Evolutionary conservation across 2,888 invertebrate genomes (phyloP).

Genomic region (Caenorhabditis auriculariae): DNA sequence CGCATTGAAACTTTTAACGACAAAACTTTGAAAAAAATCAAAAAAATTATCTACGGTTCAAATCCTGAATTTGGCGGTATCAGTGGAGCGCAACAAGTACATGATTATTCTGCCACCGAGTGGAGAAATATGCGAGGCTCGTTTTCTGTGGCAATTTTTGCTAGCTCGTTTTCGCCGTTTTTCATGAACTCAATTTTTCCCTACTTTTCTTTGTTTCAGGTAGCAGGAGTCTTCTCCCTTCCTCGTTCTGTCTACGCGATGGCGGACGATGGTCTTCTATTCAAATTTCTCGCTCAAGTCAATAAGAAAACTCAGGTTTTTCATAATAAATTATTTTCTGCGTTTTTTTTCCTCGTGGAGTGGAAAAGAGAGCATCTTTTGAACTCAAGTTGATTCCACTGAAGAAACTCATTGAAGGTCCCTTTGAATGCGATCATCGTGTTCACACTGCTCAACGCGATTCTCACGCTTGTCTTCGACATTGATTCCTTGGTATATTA

Average conservation of each 20-base stretch:
- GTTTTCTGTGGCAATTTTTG: no score
- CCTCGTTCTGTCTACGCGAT: conserved; percentile 72
- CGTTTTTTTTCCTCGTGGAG: no score
- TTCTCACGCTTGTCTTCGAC: conserved; percentile 62
- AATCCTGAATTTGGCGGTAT: no score
- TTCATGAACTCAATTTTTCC: not conserved
- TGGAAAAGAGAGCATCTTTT: not conserved
- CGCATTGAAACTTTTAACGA: no score
- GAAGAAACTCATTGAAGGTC: conserved; percentile 11
- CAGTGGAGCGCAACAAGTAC: no score
- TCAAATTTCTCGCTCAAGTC: conserved; percentile 64
- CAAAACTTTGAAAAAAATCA: no score
- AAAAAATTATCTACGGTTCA: no score
- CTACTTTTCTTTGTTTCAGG: not conserved
- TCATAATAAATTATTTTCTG: not conserved
- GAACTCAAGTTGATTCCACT: no score
- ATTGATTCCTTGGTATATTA: conserved; percentile 62
- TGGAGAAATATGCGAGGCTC: no score
- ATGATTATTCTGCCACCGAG: no score
- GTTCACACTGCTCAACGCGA: conserved; percentile 59
- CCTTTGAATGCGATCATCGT: conserved; percentile 48
- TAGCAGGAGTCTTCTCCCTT: conserved; percentile 74
- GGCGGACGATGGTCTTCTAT: conserved; percentile 69
- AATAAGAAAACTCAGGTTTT: conserved; percentile 33
- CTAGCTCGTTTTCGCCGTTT: no score